Evolutionary conservation across 2,888 invertebrate genomes (phyloP).

Genomic region (Anoplius nigerrimus): DNA sequence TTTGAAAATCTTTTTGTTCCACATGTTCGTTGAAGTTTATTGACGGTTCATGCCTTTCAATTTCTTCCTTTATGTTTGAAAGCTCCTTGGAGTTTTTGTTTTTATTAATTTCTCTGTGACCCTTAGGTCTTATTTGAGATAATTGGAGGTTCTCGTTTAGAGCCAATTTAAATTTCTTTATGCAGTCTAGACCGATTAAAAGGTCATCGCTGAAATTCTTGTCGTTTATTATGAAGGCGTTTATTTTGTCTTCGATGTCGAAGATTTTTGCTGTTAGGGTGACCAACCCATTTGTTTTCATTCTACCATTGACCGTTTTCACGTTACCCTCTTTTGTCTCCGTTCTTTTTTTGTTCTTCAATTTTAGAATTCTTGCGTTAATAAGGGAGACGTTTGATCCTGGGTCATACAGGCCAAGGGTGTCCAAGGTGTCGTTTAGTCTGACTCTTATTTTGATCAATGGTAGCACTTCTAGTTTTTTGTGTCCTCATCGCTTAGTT

Average conservation of each 20-base stretch:
- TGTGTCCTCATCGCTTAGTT: slow-evolving; percentile 28
- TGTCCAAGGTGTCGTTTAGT: slow-evolving; percentile 35
- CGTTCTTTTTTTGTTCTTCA: slow-evolving; percentile 3
- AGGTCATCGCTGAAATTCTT: slow-evolving; percentile 21
- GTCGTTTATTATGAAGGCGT: slow-evolving; percentile 44
- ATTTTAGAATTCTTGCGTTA: slow-evolving; percentile 42
- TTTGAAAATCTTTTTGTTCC: not conserved
- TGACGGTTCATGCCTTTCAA: not conserved
- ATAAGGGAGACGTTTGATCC: slow-evolving; percentile 46
- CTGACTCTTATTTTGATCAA: slow-evolving; percentile 42
- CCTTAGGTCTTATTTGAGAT: not conserved
- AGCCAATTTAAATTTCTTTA: not conserved
- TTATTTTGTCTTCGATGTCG: slow-evolving; percentile 45
- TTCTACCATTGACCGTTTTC: slow-evolving; percentile 29
- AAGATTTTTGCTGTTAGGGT: slow-evolving; percentile 49
- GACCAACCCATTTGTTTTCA: slow-evolving; percentile 41
- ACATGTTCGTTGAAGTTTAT: not conserved
- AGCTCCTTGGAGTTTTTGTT: not conserved
- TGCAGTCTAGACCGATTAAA: not conserved
- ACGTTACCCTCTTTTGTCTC: slow-evolving; percentile 4
- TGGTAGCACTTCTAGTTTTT: slow-evolving; percentile 51
- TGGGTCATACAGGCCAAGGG: slow-evolving; percentile 38
- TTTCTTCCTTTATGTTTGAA: not conserved
- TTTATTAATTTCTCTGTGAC: not conserved
- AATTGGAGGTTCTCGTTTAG: not conserved